Base-by-base conservation (phyloP, 2,797 vertebrate genomes). In the Cephalopachus bancanus region DNA sequence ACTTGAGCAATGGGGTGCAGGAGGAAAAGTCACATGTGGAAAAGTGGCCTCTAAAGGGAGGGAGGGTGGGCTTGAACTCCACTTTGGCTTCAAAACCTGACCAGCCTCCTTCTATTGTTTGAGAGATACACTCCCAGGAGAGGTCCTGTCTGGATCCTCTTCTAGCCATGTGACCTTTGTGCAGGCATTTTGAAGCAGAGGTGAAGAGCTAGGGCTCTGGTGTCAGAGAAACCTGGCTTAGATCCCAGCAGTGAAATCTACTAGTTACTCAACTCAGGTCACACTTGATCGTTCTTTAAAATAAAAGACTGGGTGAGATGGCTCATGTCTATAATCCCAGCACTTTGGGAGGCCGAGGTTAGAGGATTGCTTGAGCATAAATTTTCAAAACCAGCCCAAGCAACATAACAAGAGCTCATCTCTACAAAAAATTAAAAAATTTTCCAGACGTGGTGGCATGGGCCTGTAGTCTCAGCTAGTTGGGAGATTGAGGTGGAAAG, bases 231-330 rank as follows among this genome's bases (percentile, higher is more conserved):
- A 76, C 3, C 51, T 80, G 33, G 33, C 24, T 57, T 74, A 60
- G 49, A 89, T 55, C 16, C 28, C 1, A 7, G 26, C 11, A 4
- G 19, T 75, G 37, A 49, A 20, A n/a, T 20, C 26, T 84, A 33
- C 19, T 79, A 57, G 15, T 14, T 51, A 57, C 16, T 94, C 33
- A 71, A 10, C 14, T 78, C 20, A 65, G 15, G 57, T 81, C 67
- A 17, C n/a, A 67, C 28, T 81, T 62, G 69, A 53, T 91, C 81
- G 55, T 79, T 86, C 60, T 89, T 71, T 71, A 80, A 76, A 96
- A 44, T 4, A 44, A 44, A 44, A 44, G 44, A 44, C 44, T 44
- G 44, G 6, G 44, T 44, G 44, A 44, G 44, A 44, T 44, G 44
- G 44, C 44, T 44, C 44, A 44, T 44, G 44, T 44, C 44, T 44